Evolutionary conservation across 2,888 invertebrate species (phyloP).

Genomic region (Corbicula japonica): DNA sequence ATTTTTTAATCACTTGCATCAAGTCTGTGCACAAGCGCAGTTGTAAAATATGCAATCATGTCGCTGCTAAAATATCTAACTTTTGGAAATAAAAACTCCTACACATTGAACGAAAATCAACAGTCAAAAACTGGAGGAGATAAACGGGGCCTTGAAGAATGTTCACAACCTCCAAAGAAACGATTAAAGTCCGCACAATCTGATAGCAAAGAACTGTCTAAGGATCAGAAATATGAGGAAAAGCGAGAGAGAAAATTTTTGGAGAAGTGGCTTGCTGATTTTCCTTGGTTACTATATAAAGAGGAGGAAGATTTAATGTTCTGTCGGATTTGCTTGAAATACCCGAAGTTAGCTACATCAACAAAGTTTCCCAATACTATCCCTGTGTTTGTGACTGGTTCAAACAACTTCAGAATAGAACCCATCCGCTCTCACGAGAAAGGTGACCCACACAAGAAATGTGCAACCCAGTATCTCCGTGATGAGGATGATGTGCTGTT

Average conservation of each 20-base stretch:
- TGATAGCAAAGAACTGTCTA: slow-evolving; percentile 1
- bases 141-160: background rate
- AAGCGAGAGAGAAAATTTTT: background rate
- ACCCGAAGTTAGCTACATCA: background rate
- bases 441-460: background rate
- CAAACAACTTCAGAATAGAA: slow-evolving; percentile 11
- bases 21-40: background rate
- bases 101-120: background rate
- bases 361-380: background rate
- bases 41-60: background rate
- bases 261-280: slow-evolving; percentile 1
- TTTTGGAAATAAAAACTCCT: background rate
- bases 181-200: too few species aligned
- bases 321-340: background rate
- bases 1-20: too few species aligned
- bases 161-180: background rate
- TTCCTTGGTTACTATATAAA: background rate
- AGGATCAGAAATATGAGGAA: background rate
- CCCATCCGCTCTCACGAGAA: slow-evolving; percentile 1
- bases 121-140: too few species aligned
- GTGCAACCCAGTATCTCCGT: background rate
- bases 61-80: background rate
- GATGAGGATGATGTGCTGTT: background rate
- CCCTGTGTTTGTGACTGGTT: slow-evolving; percentile 3
- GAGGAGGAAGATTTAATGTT: background rate